Evolutionary conservation across 2,113 vertebrate species (phyloP), one percentile per base, ranked within the genome.

Genomic region (Chlorodrepanis virens): DNA sequence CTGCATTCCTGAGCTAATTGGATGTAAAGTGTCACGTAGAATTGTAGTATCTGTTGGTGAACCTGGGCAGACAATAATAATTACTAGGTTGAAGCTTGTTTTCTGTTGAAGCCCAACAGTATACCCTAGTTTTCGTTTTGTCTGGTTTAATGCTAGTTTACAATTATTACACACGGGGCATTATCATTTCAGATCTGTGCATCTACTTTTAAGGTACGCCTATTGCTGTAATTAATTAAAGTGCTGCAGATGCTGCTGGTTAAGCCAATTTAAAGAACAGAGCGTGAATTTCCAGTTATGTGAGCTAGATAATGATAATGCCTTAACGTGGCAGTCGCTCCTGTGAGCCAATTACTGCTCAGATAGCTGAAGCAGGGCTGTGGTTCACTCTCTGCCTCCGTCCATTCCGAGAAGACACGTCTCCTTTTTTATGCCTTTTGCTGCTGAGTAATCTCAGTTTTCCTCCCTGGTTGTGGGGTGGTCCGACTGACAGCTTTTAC

Each of bases 181-280:
- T 96, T 96, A 96, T 97, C 93, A 88, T 96, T 97, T 93, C 89
- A 98, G 77, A 97, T 97, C 82, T 97, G n/a, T 94, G 89, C 83
- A 86, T 97, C 92, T 95, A 93, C 94, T 97, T 98, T 97, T 97
- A 97, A 96, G 90, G 77, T 96, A 94, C 12, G 92, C 92, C 97
- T 96, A 72, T 97, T 97, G 91, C 94, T 96, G 77, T 91, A 97
- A 96, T 98, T 97, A 97, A 97, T 98, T 98, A 98, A 97, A 98
- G 95, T 97, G 93, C 85, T 97, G 72, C 89, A 95, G 97, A 96
- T 96, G 89, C 94, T 98, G 86, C 89, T 96, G 80, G 94, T 96
- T 97, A 97, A 97, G 93, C 95, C 97, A 97, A 90, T 97, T 97
- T 97, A 90, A 94, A 97, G 96, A 96, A 80, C 80, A 94, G 90